Evolutionary conservation across 2,113 vertebrate genomes (phyloP), one percentile per base, ranked within the genome.

Genomic region (Cololabis saira): DNA sequence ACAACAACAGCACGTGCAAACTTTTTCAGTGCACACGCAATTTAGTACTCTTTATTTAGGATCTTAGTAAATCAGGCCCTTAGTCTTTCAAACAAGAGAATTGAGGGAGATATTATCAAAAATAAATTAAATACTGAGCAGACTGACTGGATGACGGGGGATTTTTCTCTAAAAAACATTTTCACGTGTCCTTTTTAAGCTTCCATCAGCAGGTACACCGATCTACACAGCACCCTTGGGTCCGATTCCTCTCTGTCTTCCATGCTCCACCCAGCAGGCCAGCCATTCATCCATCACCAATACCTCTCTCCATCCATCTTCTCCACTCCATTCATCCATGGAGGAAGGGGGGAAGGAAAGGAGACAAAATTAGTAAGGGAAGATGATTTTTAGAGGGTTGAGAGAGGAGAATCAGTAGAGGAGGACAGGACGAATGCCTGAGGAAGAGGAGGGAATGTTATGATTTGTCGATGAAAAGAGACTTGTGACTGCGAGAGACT

Each of bases 201-300:
- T 76, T 90, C 82, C 89, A 87, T 92, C 88, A 91, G 88, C 87
- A 85, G 84, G 83, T 85, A 83, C 84, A 67, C 74, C 71, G 57
- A 70, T 73, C 67, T 58, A 66, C 79, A 69, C 64, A 50, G 40
- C 67, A 85, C 86, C 74, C 84, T 16, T 19, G 76, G 70, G 86
- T 77, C 73, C 30, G 16, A 86, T 91, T 76, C 68, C 84, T 86
- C 83, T 75, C 61, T 27, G 66, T 76, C 72, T 73, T 30, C 54
- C 52, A 33, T 57, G 60, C 57, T 49, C 65, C 27, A 66, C 50
- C 27, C 78, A 61, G 57, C 65, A 73, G 57, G 62, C 60, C 76
- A 51, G 55, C 74, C 70, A 11, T 74, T 77, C 78, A 89, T 88
- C 85, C 76, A 88, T 90, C 87, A 87, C 67, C 61, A 42, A 50